Conservation (phyloP, 1,140 invertebrate species). For the Drosophila lowei region DNA sequence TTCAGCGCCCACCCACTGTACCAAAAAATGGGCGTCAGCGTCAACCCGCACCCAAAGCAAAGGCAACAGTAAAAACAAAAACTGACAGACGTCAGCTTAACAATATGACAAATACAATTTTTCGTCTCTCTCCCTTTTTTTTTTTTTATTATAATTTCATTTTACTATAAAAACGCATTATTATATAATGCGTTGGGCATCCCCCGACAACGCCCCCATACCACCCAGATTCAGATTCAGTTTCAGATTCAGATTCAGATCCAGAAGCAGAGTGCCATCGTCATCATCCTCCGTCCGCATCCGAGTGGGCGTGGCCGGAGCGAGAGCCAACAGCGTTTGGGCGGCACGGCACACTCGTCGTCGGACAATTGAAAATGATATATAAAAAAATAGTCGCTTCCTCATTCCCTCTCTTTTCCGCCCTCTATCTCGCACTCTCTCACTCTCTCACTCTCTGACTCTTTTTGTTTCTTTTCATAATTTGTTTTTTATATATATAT, state of each 20-base stretch:
- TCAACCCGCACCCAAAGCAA: conserved; percentile 8
- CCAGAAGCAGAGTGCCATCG: conserved; percentile 27
- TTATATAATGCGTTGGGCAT: conserved; percentile 69
- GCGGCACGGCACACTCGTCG: conserved; percentile 42
- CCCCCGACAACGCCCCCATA: conserved; percentile 1
- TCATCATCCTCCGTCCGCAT: conserved; percentile 22
- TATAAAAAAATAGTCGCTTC: conserved; percentile 62
- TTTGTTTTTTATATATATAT: conserved; percentile 31
- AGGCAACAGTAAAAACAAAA: conserved; percentile 42
- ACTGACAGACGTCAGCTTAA: conserved; percentile 77
- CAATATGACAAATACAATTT: conserved; percentile 82
- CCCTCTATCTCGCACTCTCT: not conserved
- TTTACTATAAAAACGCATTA: conserved; percentile 78
- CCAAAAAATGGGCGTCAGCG: conserved; percentile 1
- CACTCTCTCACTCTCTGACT: conserved; percentile 20
- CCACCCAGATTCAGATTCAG: not conserved
- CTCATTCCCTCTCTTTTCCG: conserved; percentile 8
- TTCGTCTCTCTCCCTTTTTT: conserved; percentile 44
- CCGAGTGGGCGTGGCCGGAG: conserved; percentile 40
- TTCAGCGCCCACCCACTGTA: conserved; percentile 6
- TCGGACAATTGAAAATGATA: conserved; percentile 77
- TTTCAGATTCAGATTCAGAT: no score
- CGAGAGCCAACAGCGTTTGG: conserved; percentile 48
- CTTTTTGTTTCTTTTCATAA: conserved; percentile 59
- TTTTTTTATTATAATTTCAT: conserved; percentile 58